Percentiles rank a stretch among this genome's conserved stretches.
These are phyloP conservation scores for Drosophila azteca DNA, from an alignment of 1,140 invertebrate species.

Conservation along the genomic window DNA sequence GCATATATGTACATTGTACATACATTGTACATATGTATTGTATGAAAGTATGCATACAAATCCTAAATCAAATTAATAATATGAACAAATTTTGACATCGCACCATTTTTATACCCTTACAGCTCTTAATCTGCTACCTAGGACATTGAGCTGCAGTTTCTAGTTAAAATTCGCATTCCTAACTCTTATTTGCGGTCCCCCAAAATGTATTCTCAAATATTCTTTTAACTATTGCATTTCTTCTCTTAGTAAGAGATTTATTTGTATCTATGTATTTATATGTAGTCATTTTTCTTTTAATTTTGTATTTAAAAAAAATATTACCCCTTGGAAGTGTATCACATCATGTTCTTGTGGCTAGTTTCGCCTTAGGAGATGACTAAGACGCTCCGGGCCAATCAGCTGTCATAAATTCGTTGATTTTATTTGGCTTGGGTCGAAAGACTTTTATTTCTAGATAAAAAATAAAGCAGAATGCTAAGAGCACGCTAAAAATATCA, in stretches of 20 bases:
- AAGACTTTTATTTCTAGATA: slow-evolving; percentile 50
- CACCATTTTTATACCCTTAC: too few relatives aligned
- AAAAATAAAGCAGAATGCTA: slow-evolving; percentile 32
- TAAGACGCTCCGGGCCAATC: slow-evolving; percentile 45
- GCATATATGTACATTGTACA: slow-evolving; percentile 3
- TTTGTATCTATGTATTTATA: too few relatives aligned
- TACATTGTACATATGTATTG: not conserved
- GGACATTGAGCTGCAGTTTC: too few relatives aligned
- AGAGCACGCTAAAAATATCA: slow-evolving; percentile 32
- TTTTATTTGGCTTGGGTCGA: slow-evolving; percentile 58
- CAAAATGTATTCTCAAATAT: too few relatives aligned
- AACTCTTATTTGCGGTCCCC: too few relatives aligned
- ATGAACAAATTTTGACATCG: too few relatives aligned
- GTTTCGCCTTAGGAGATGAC: slow-evolving; percentile 55
- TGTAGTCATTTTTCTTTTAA: too few relatives aligned
- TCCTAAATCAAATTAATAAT: slow-evolving; percentile 29
- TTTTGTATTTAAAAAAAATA: too few relatives aligned
- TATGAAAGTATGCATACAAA: slow-evolving; percentile 33
- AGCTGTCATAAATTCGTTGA: slow-evolving; percentile 61
- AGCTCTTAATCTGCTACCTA: too few relatives aligned
- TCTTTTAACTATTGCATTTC: too few relatives aligned
- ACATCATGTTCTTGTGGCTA: slow-evolving; percentile 38
- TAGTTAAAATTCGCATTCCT: too few relatives aligned
- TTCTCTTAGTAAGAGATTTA: too few relatives aligned
- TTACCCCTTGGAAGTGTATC: not conserved